phyloP scores from a whole-genome alignment of 2,888 invertebrate genomes.

The Stenotaenia linearis region DNA sequence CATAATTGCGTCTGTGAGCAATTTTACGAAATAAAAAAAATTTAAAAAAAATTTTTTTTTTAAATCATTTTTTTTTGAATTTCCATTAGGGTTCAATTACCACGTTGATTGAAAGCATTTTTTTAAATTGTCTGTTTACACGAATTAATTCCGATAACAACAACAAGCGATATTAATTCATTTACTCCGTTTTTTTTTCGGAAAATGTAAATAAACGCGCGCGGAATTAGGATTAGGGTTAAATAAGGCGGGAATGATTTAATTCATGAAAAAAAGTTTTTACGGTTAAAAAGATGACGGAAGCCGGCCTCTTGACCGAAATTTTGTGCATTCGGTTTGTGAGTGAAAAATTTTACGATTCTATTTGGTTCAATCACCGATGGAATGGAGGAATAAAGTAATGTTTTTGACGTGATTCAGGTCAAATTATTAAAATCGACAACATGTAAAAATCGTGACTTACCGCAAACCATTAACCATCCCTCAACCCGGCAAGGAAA shows the following conservation, averaged over 20 bases:
- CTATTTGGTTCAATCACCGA: neutral
- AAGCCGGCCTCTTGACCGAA: neutral
- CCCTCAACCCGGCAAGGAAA: conserved; percentile 57
- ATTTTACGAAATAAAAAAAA: neutral
- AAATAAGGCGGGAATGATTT: neutral
- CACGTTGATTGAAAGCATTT: neutral
- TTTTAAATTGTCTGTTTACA: no score
- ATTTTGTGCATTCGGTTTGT: neutral
- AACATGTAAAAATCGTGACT: conserved; percentile 41
- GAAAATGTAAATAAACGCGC: neutral
- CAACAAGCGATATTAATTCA: no score
- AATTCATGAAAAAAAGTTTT: neutral
- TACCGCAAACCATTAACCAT: conserved; percentile 57
- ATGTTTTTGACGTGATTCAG: conserved; percentile 1
- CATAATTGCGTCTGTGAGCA: neutral
- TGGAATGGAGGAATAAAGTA: neutral
- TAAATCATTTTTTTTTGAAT: neutral
- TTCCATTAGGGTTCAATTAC: neutral
- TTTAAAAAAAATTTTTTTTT: neutral
- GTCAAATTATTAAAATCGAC: conserved; percentile 11
- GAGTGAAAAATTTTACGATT: neutral
- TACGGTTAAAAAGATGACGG: neutral
- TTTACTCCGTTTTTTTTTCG: neutral
- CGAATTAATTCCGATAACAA: no score
- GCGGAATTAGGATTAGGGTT: neutral